Base-by-base conservation (phyloP, 2,113 vertebrate species). In the Syngnathus floridae region DNA sequence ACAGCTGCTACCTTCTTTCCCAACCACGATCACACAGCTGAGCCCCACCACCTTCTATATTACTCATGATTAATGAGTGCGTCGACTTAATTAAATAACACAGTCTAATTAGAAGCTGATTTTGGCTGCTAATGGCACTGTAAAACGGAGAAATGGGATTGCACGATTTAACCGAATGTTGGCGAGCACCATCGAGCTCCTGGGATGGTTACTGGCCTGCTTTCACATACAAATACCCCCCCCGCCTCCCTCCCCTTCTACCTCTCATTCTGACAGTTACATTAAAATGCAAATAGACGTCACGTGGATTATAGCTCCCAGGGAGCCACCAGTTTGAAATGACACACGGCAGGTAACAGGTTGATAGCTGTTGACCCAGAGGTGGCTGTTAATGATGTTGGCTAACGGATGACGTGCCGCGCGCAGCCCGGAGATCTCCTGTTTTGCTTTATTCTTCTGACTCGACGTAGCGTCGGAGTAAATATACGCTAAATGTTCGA, bases 41-140 rank as follows among this genome's bases (percentile, higher is more conserved):
- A 60, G 59, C 56, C 10, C 72, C 66, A 38, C 52, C 66, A 65
- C 78, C 22, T 72, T 68, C 81, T 79, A 89, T 93, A 93, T 90
- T 88, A 89, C 86, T 80, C 76, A 62, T 91, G 90, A 95, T 93
- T 92, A 94, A 94, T 92, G 91, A 85, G 83, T 75, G 43, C 78
- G 70, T 86, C 80, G 70, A 78, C 82, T 86, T 94, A 93, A 96
- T 94, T 95, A 95, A 95, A 93, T 93, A 94, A 92, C 84, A 82
- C 80, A 78, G 83, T 82, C 89, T 94, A 93, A 96, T 93, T 91
- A 91, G 88, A 87, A 84, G 56, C 79, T 91, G 92, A 93, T 92
- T 94, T 91, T 85, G 71, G 81, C 73, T 87, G 83, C 87, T 81
- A 91, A 92, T 92, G 88, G 78, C 80, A 38, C 78, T 83, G 82